A percentile compares a stretch with the other conserved stretches of the same genome.
Evolutionary conservation across 2,888 invertebrate genomes (phyloP).

Genomic region (Chydorus sphaericus): DNA sequence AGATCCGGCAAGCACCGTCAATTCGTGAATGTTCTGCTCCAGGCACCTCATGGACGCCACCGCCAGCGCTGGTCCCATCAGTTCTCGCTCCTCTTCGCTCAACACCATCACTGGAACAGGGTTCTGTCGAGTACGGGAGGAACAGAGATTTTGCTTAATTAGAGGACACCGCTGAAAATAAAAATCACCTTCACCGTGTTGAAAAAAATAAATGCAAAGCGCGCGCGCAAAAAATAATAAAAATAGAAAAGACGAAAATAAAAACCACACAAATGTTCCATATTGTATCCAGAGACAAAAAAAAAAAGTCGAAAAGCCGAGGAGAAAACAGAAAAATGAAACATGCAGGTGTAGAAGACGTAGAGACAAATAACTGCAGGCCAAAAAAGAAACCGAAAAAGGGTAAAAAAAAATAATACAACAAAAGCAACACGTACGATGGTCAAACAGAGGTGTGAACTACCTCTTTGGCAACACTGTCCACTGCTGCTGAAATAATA

Average conservation of each 20-base stretch:
- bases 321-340: not conserved
- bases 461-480: constrained; percentile 38
- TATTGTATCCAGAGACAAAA: not conserved
- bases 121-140: not conserved
- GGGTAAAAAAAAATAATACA: not conserved
- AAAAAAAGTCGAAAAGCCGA: constrained; percentile 1
- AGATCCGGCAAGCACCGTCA: not conserved
- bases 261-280: no score
- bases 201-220: no score
- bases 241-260: no score
- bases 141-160: no score
- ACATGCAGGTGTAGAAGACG: not conserved
- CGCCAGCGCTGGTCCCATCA: not conserved
- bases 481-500: no score
- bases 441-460: constrained; percentile 50
- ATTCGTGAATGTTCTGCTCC: not conserved
- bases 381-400: not conserved
- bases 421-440: constrained; percentile 6
- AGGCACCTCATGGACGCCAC: not conserved
- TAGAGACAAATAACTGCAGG: not conserved
- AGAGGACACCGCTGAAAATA: no score
- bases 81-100: not conserved
- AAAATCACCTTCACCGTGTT: no score
- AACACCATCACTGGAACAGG: not conserved
- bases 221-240: no score